Conservation (phyloP, 2,888 invertebrate species). For the Hofmannophila pseudospretella region DNA sequence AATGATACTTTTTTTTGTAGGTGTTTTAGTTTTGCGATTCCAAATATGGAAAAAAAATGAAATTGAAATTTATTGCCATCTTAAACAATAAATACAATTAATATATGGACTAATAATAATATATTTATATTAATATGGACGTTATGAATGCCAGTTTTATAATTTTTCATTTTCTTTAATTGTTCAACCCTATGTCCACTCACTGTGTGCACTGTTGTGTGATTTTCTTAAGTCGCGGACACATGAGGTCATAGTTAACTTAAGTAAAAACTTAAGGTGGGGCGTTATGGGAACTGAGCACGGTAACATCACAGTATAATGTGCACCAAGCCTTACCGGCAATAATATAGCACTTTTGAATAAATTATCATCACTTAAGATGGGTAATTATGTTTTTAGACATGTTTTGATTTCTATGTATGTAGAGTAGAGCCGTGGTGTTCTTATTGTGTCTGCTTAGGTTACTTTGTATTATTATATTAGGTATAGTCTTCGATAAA, state of each 20-base stretch:
- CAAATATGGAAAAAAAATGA: too few relatives aligned
- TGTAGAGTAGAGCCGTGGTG: too few relatives aligned
- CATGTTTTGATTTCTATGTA: conserved; percentile 11
- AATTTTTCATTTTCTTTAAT: not conserved
- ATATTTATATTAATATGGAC: too few relatives aligned
- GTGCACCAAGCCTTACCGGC: conserved; percentile 59
- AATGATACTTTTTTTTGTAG: too few relatives aligned
- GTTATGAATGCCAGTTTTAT: too few relatives aligned
- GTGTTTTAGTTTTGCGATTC: too few relatives aligned
- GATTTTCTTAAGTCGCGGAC: conserved; percentile 77
- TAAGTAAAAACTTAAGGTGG: conserved; percentile 71
- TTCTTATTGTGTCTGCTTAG: too few relatives aligned
- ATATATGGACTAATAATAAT: too few relatives aligned
- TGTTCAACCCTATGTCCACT: conserved; percentile 49
- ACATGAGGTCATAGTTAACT: conserved; percentile 77
- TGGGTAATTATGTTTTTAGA: conserved; percentile 33
- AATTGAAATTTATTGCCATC: too few relatives aligned
- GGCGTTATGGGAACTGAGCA: conserved; percentile 78
- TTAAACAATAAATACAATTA: too few relatives aligned
- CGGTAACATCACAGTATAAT: conserved; percentile 66
- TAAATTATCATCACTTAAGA: conserved; percentile 49
- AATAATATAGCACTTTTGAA: conserved; percentile 51
- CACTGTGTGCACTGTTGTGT: conserved; percentile 57
- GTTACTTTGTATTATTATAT: too few relatives aligned
- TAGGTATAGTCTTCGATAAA: too few relatives aligned